Base-by-base conservation (phyloP, 2,113 vertebrate species). In the Nannobrachium achirus region DNA sequence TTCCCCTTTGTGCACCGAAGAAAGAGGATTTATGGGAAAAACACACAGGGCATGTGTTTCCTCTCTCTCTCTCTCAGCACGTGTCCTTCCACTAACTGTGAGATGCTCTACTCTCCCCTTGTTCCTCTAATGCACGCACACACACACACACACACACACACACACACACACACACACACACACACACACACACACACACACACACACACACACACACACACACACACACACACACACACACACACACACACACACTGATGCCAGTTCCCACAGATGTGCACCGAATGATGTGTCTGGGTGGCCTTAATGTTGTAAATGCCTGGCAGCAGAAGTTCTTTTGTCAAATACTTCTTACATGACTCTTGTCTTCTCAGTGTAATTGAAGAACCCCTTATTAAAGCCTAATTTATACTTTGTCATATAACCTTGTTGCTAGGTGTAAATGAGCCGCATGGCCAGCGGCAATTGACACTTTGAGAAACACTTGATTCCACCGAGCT, bases 41-140 rank as follows among this genome's bases (percentile, higher is more conserved):
- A 59, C 14, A 59, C 57, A 71, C 68, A 33, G 56, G 49, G 53
- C 87, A 86, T 86, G 72, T 83, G 83, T 83, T 87, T 88, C 87
- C 88, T 81, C 59, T 67, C 61, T 33, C 25, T 33, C 25, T 33
- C 25, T 74, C 80, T 75, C 73, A 79, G 82, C 82, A 83, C 56
- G 68, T 70, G 77, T 80, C 69, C 72, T 72, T 85, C 83, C 78
- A 88, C 75, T 15, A 49, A 69, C n/a, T 33, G 50, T 66, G 61
- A 68, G 80, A 75, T 56, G 49, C 69, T 40, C 40, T 50, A 61
- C 70, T 86, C 70, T 86, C 64, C 61, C 16, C 63, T 71, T 67
- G 78, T 76, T 76, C 50, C 73, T 58, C 76, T 71, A 48, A 64
- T n/a, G 18, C 25, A 62, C 44, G 11, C 48, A 53, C 49, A 19